Conservation (phyloP, 2,888 invertebrate genomes). For the Nephrotoma guestfalica region DNA sequence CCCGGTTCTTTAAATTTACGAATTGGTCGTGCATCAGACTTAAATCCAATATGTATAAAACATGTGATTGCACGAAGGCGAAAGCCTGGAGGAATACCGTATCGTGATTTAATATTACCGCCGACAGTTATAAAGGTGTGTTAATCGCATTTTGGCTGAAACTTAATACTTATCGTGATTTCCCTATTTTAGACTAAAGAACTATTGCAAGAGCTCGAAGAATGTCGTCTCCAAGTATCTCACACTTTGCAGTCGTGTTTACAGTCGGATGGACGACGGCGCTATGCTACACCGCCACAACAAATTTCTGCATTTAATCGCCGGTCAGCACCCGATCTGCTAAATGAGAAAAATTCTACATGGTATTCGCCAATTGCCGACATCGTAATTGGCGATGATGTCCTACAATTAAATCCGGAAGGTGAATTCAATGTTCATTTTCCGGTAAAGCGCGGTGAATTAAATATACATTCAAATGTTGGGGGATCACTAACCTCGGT, state of each 20-base stretch:
- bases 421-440: constrained; percentile 77
- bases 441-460: constrained; percentile 74
- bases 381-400: constrained; percentile 63
- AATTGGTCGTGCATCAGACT: constrained; percentile 81
- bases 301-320: constrained; percentile 81
- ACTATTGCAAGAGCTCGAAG: constrained; percentile 64
- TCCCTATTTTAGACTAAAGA: constrained; percentile 39
- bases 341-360: constrained; percentile 39
- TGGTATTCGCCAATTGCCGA: constrained; percentile 51
- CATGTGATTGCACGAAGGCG: constrained; percentile 38
- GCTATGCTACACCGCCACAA: constrained; percentile 75
- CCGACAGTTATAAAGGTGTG: constrained; percentile 38
- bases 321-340: constrained; percentile 54
- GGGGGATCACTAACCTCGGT: constrained; percentile 79
- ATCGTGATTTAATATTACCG: constrained; percentile 51
- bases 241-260: constrained; percentile 75
- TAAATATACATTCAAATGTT: constrained; percentile 68
- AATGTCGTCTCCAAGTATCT: constrained; percentile 67
- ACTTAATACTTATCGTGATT: neutral
- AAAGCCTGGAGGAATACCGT: constrained; percentile 33
- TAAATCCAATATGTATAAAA: constrained; percentile 68
- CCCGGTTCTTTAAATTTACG: constrained; percentile 82
- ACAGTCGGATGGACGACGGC: constrained; percentile 64
- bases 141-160: neutral
- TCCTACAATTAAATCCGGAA: constrained; percentile 49